These are phyloP conservation scores for Aphelenchoides besseyi DNA, from an alignment of 1,140 invertebrate species.

Conservation along the genomic window DNA sequence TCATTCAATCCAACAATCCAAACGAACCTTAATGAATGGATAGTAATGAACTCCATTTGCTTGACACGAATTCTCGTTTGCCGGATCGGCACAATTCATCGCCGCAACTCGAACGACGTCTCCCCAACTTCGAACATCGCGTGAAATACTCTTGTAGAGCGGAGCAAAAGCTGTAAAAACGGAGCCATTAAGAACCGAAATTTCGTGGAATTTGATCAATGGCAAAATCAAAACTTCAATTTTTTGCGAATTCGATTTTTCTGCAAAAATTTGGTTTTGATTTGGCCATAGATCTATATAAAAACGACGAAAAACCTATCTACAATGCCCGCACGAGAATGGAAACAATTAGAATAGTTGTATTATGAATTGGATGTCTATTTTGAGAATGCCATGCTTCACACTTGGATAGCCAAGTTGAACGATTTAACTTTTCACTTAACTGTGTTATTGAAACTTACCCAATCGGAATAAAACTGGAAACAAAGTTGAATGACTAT, in stretches of 20 bases:
- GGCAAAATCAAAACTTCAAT: constrained; percentile 50
- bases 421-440: no score
- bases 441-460: no score
- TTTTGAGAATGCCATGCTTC: no score
- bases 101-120: constrained; percentile 54
- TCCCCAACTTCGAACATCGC: constrained; percentile 49
- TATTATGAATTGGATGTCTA: no score
- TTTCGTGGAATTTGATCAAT: neutral
- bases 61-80: constrained; percentile 53
- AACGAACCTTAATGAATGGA: constrained; percentile 51
- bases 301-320: no score
- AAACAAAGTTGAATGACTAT: constrained; percentile 37
- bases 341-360: no score
- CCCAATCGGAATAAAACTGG: constrained; percentile 61
- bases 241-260: no score
- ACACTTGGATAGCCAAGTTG: no score
- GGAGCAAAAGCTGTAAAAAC: constrained; percentile 43
- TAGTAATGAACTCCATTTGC: constrained; percentile 55
- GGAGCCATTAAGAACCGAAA: neutral
- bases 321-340: constrained; percentile 61
- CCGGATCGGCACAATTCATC: constrained; percentile 60
- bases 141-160: constrained; percentile 53
- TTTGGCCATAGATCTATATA: no score
- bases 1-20: neutral
- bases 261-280: no score